Conservation (phyloP, 1,140 invertebrate genomes). For the Nylanderia fulva region DNA sequence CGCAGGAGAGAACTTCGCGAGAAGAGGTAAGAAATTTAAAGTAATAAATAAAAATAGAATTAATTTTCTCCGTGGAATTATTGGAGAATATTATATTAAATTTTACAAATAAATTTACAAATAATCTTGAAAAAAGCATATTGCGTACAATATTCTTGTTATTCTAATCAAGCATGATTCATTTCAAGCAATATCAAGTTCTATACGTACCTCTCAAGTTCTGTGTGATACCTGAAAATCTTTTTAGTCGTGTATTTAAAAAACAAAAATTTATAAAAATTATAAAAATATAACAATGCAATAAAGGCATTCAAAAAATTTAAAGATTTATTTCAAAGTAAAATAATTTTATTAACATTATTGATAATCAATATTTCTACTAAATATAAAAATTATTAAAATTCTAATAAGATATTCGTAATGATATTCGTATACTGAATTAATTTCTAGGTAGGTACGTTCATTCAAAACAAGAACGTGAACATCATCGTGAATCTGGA, state of each 20-base stretch:
- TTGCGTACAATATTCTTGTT: neutral
- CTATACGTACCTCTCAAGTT: neutral
- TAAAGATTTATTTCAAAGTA: neutral
- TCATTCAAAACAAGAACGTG: slow-evolving; percentile 74
- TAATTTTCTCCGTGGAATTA: neutral
- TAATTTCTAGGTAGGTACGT: slow-evolving; percentile 54
- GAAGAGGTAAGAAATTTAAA: neutral
- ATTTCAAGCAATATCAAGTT: neutral
- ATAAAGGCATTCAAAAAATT: neutral
- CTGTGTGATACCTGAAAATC: neutral
- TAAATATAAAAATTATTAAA: neutral
- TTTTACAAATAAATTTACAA: neutral
- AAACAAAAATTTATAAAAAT: too few relatives aligned
- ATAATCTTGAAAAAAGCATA: neutral
- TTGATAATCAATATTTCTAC: neutral
- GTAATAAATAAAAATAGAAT: neutral
- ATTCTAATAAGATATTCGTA: neutral
- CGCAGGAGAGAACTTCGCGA: neutral
- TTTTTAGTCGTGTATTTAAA: neutral
- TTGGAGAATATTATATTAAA: slow-evolving; percentile 1
- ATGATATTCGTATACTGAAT: too few relatives aligned
- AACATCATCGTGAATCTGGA: slow-evolving; percentile 74
- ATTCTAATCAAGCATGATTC: neutral
- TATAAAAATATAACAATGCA: neutral
- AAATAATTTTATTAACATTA: neutral